These are phyloP conservation scores for Portunus trituberculatus DNA, from an alignment of 1,140 invertebrate genomes.

Conservation along the genomic window DNA sequence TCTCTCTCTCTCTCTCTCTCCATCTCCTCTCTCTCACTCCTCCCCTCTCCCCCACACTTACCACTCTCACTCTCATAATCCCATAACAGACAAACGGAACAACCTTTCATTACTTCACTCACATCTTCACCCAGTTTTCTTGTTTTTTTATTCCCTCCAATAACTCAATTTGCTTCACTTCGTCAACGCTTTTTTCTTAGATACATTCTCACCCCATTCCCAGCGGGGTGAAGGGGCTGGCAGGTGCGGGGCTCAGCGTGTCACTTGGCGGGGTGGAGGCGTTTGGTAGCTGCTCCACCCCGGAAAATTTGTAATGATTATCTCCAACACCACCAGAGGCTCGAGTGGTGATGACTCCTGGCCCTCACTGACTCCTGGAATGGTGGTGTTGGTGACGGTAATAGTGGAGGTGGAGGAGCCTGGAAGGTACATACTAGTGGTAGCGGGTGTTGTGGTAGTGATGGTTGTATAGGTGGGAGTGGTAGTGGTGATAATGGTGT, in stretches of 20 bases:
- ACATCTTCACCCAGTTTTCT: background rate
- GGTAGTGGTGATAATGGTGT: no score
- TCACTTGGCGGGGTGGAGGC: background rate
- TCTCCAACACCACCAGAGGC: background rate
- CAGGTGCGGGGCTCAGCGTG: background rate
- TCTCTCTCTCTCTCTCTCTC: background rate
- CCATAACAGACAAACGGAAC: background rate
- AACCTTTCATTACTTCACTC: background rate
- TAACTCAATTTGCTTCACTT: conserved; percentile 23
- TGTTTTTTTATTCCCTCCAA: background rate
- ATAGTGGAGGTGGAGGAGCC: no score
- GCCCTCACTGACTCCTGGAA: background rate
- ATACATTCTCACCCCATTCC: background rate
- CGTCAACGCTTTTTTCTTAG: background rate
- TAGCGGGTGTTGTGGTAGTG: no score
- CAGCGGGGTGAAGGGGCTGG: background rate
- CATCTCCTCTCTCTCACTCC: background rate
- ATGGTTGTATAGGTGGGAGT: no score
- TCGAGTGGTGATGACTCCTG: background rate
- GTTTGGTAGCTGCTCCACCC: background rate
- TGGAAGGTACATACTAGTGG: no score
- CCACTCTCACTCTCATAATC: background rate
- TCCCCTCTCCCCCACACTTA: background rate
- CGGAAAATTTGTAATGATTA: background rate
- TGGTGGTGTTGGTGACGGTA: background rate